Percentiles rank a stretch among this genome's conserved stretches.
Evolutionary conservation across 2,888 invertebrate species (phyloP).

Genomic region (Pristionchus mayeri): DNA sequence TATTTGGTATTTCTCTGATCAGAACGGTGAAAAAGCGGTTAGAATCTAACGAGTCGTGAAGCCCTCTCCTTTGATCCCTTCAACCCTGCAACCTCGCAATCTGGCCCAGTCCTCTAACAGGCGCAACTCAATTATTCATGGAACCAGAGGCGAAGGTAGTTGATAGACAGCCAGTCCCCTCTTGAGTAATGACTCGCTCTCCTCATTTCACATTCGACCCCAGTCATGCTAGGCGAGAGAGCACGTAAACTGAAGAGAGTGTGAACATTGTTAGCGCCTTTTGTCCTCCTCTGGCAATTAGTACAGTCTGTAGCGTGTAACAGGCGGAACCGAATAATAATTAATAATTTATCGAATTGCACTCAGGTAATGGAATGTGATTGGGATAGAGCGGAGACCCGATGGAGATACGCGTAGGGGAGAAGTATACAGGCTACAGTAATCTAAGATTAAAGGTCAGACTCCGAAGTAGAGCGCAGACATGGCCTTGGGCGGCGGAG

Average conservation of each 20-base stretch:
- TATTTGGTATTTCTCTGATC: background rate
- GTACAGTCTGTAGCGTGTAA: too few relatives aligned
- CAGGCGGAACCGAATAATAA: background rate
- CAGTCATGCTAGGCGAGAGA: too few relatives aligned
- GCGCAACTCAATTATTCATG: constrained; percentile 29
- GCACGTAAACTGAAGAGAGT: too few relatives aligned
- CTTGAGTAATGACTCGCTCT: too few relatives aligned
- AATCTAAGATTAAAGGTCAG: constrained; percentile 47
- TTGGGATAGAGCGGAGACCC: background rate
- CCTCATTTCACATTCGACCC: too few relatives aligned
- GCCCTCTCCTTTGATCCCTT: background rate
- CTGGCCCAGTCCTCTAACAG: background rate
- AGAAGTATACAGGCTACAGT: background rate
- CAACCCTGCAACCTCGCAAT: background rate
- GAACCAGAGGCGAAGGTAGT: too few relatives aligned
- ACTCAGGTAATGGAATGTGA: background rate
- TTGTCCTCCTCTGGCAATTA: too few relatives aligned
- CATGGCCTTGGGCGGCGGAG: constrained; percentile 59
- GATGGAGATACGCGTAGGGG: background rate
- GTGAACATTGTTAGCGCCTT: too few relatives aligned
- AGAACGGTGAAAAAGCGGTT: background rate
- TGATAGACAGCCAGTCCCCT: constrained; percentile 17
- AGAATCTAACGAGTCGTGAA: background rate
- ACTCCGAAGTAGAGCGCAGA: constrained; percentile 63
- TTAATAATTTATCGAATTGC: constrained; percentile 47